Percentiles rank a stretch among this genome's conserved stretches.
Evolutionary conservation across 2,113 vertebrate species (phyloP).

Genomic region (Rhipidura dahli): DNA sequence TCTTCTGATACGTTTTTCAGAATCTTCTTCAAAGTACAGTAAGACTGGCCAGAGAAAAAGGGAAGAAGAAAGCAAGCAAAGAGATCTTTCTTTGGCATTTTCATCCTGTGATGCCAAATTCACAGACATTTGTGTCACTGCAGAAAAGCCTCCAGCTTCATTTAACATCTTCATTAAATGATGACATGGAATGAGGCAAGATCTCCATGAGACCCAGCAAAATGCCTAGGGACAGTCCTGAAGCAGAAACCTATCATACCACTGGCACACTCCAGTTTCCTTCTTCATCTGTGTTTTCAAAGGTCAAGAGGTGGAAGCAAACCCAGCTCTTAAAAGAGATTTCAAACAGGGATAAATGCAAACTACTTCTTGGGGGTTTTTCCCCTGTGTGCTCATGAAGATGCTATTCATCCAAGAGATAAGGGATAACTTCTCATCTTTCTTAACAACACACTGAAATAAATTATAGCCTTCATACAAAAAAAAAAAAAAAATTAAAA

Average conservation of each 20-base stretch:
- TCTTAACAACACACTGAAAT: not conserved
- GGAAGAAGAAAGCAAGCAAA: not conserved
- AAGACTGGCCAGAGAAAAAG: not conserved
- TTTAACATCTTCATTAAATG: not conserved
- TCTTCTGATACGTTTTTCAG: not conserved
- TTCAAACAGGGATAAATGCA: not conserved
- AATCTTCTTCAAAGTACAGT: not conserved
- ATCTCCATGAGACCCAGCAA: not conserved
- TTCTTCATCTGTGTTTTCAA: not conserved
- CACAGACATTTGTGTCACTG: not conserved
- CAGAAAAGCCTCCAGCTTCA: not conserved
- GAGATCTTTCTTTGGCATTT: not conserved
- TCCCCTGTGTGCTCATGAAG: accelerated
- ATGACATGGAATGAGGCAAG: not conserved
- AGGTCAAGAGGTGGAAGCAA: not conserved
- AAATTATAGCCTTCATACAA: not conserved
- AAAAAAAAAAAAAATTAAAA: not conserved
- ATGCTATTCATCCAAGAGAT: not conserved
- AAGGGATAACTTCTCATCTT: not conserved
- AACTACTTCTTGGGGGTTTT: not conserved
- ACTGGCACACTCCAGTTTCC: not conserved
- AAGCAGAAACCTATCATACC: not conserved
- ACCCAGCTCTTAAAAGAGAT: not conserved
- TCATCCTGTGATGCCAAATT: not conserved
- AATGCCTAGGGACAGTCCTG: not conserved